Evolutionary conservation across 2,113 vertebrate genomes (phyloP).

Genomic region (Heterotis niloticus): DNA sequence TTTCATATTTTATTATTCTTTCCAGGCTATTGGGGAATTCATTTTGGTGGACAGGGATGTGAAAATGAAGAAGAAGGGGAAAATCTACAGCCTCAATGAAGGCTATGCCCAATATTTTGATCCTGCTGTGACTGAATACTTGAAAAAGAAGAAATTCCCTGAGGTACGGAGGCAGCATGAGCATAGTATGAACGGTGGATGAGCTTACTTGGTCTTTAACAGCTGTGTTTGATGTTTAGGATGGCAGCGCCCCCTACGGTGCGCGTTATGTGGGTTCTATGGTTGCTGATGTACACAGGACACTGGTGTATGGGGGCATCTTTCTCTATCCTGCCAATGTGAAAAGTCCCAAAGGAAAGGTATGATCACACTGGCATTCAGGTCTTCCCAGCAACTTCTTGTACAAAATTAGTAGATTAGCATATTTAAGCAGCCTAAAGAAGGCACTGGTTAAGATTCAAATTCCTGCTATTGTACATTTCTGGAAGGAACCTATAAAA

Average conservation of each 20-base stretch:
- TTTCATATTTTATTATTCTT: too few species aligned
- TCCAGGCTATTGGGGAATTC: slow-evolving; percentile 90
- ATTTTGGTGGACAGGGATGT: slow-evolving; percentile 86
- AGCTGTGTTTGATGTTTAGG: slow-evolving; percentile 57
- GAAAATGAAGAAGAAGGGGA: slow-evolving; percentile 92
- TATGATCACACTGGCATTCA: slow-evolving; percentile 46
- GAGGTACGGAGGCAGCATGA: slow-evolving; percentile 56
- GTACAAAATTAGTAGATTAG: too few species aligned
- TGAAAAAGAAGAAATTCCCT: slow-evolving; percentile 90
- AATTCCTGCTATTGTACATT: too few species aligned
- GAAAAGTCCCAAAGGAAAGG: slow-evolving; percentile 93
- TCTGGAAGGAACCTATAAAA: too few species aligned
- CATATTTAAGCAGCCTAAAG: too few species aligned
- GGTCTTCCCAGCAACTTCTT: too few species aligned
- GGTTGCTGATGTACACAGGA: slow-evolving; percentile 94
- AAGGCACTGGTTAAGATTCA: too few species aligned
- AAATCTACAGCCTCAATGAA: slow-evolving; percentile 94
- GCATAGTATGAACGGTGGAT: not conserved
- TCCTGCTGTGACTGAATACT: slow-evolving; percentile 79
- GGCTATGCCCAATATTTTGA: slow-evolving; percentile 93
- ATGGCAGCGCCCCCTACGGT: slow-evolving; percentile 83
- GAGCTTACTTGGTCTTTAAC: not conserved
- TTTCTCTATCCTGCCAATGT: slow-evolving; percentile 92
- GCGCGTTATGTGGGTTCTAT: slow-evolving; percentile 91
- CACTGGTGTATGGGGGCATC: slow-evolving; percentile 92